These are phyloP conservation scores for Myripristis murdjan DNA, from an alignment of 2,797 vertebrate species.

Conservation along the genomic window DNA sequence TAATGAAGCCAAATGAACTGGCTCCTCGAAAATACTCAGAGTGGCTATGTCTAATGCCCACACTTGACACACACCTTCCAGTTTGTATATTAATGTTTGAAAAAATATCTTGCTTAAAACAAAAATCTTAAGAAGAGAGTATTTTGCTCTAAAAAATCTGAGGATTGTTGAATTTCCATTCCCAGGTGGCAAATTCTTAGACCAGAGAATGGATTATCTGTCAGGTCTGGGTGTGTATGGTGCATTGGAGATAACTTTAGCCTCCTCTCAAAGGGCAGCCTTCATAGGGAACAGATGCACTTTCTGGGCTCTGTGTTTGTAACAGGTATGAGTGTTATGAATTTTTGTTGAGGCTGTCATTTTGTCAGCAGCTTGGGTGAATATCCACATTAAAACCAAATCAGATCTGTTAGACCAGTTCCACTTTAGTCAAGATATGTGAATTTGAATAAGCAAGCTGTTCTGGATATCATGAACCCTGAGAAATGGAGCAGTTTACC, in stretches of 20 bases:
- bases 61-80: too few relatives aligned
- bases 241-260: constrained; percentile 5
- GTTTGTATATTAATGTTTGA: too few relatives aligned
- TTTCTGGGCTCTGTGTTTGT: constrained; percentile 1
- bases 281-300: constrained; percentile 3
- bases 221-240: constrained; percentile 21
- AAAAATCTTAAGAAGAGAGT: too few relatives aligned
- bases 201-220: constrained; percentile 30
- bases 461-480: not conserved
- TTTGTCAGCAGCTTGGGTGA: not conserved
- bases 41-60: too few relatives aligned
- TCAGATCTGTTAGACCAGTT: not conserved
- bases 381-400: not conserved
- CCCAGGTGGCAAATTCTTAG: constrained; percentile 17
- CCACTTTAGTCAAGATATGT: not conserved
- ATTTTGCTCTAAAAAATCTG: constrained; percentile 10
- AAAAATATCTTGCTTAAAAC: too few relatives aligned
- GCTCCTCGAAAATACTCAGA: too few relatives aligned
- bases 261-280: constrained; percentile 19
- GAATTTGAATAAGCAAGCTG: not conserved
- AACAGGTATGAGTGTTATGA: not conserved
- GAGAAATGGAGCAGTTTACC: not conserved
- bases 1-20: too few relatives aligned
- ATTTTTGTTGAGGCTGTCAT: constrained; percentile 20
- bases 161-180: constrained; percentile 21